These are phyloP conservation scores for Formica selysi DNA, from an alignment of 1,140 invertebrate genomes.

Conservation along the genomic window DNA sequence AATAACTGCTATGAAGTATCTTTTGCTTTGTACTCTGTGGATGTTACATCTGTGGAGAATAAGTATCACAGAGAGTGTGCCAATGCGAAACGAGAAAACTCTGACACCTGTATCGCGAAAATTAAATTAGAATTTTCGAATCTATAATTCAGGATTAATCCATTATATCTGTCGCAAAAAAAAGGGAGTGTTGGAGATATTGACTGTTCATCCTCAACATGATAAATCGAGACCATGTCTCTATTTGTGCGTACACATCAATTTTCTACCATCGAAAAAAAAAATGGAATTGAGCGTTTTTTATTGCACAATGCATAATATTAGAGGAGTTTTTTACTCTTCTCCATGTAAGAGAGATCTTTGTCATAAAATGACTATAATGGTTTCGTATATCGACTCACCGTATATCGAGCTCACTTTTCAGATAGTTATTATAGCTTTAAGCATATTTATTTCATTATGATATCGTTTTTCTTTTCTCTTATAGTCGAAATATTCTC, in stretches of 20 bases:
- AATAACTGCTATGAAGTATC: conserved; percentile 36
- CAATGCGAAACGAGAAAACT: conserved; percentile 34
- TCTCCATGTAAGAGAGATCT: conserved; percentile 63
- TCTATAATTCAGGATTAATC: conserved; percentile 53
- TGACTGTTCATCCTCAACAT: conserved; percentile 62
- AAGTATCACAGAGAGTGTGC: conserved; percentile 54
- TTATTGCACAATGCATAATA: conserved; percentile 74
- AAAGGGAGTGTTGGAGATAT: conserved; percentile 55
- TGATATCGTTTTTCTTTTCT: background rate
- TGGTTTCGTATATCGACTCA: conserved; percentile 77
- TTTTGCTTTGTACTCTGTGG: conserved; percentile 30
- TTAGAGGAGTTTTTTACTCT: conserved; percentile 72
- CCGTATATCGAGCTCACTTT: conserved; percentile 62
- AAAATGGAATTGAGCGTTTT: conserved; percentile 82
- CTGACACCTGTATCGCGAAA: conserved; percentile 22
- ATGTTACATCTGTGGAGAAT: conserved; percentile 59
- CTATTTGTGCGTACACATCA: conserved; percentile 67
- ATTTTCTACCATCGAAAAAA: conserved; percentile 79
- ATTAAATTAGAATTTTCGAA: conserved; percentile 61
- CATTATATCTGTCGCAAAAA: conserved; percentile 54
- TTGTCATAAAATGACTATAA: conserved; percentile 84
- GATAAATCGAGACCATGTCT: conserved; percentile 64
- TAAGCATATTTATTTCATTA: conserved; percentile 66
- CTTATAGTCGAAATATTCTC: background rate
- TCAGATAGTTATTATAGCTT: conserved; percentile 69